These are phyloP conservation scores for Zaprionus ornatus DNA, from an alignment of 1,140 invertebrate species.

Conservation along the genomic window DNA sequence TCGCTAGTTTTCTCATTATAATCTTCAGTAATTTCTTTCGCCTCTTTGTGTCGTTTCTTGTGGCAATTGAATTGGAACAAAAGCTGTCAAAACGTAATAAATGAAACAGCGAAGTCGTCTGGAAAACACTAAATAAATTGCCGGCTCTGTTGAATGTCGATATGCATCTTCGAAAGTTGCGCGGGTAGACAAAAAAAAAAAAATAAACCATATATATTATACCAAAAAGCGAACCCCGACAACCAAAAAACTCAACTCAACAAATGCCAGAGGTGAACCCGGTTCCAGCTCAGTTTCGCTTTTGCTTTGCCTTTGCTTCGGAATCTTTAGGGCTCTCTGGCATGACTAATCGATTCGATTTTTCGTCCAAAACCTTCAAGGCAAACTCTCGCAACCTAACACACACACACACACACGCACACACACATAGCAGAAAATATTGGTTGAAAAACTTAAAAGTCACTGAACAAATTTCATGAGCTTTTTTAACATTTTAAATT, in stretches of 20 bases:
- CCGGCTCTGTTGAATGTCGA: slow-evolving; percentile 56
- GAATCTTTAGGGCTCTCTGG: slow-evolving; percentile 61
- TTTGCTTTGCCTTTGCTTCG: slow-evolving; percentile 1
- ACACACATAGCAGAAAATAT: not conserved
- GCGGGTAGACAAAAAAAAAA: slow-evolving; percentile 14
- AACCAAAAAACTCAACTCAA: slow-evolving; percentile 42
- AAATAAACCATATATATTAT: too few relatives aligned
- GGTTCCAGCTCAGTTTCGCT: slow-evolving; percentile 9
- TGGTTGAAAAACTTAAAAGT: slow-evolving; percentile 37
- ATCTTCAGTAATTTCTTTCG: slow-evolving; percentile 3
- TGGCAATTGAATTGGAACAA: slow-evolving; percentile 6
- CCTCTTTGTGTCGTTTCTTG: not conserved
- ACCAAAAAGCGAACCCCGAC: slow-evolving; percentile 38
- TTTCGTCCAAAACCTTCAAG: slow-evolving; percentile 68
- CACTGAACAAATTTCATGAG: slow-evolving; percentile 44
- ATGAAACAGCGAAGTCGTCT: slow-evolving; percentile 67
- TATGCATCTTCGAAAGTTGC: slow-evolving; percentile 37
- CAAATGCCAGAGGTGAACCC: slow-evolving; percentile 51
- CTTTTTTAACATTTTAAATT: slow-evolving; percentile 45
- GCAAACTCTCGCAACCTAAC: slow-evolving; percentile 19
- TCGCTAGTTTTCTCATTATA: not conserved
- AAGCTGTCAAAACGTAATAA: slow-evolving; percentile 48
- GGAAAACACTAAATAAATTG: slow-evolving; percentile 79
- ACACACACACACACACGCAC: not conserved
- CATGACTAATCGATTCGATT: slow-evolving; percentile 82